Evolutionary conservation across 2,797 vertebrate genomes (phyloP), one percentile per base, ranked within the genome.

Genomic region (Merluccius polli): DNA sequence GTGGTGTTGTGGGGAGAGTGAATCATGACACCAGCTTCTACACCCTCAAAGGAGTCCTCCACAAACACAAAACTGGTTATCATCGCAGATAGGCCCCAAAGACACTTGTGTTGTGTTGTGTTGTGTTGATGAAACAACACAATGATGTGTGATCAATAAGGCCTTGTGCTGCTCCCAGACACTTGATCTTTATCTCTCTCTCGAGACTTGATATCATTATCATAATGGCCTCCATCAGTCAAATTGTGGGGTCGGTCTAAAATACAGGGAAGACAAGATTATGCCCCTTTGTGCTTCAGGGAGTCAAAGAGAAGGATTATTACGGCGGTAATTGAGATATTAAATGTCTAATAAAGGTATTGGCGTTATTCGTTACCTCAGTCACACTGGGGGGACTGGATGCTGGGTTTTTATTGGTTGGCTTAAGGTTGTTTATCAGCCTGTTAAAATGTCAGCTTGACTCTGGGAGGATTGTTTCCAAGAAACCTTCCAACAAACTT

Each of bases 271-370:
- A 27, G 59, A 12, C 24, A 27, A 27, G n/a, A 29, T 65, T 12
- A 27, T 65, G 59, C n/a, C 11, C 24, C 24, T 27, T 5, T 27
- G 59, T 10, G 59, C 59, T 12, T 59, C n/a, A 65, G 59, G 59
- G 27, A 65, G 52, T 59, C 80, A 67, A 38, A 30, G 63, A 71
- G 75, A 68, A 69, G 29, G 67, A 69, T 69, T 32, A 65, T 13
- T 24, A 65, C n/a, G n/a, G 12, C 15, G 2, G 67, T 16, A 16
- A 32, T 69, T 32, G 65, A 69, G 67, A 31, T 69, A 32, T 69
- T 27, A 31, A 68, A 68, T 35, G n/a, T 73, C 8, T 32, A 32
- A 41, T 2, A 68, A 44, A 70, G 63, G 27, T 38, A 12, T 7
- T n/a, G 38, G 68, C 27, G 4, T 2, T 3, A 74, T 70, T 12